These are phyloP conservation scores for Harpalus rubripes DNA, from an alignment of 2,888 invertebrate genomes.

Conservation along the genomic window DNA sequence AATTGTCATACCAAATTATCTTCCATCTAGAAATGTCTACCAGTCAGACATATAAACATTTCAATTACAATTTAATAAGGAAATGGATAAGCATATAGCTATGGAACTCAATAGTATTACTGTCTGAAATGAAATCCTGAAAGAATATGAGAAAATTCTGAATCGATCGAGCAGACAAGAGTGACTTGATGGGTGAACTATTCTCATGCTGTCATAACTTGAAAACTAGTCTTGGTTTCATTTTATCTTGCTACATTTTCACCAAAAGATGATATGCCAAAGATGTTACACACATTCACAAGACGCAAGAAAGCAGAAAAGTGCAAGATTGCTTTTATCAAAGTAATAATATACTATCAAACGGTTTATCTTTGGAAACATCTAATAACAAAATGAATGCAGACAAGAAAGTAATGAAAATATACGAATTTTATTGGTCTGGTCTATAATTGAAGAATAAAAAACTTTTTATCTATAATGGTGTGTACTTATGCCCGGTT, in stretches of 20 bases:
- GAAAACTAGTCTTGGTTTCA: constrained; percentile 34
- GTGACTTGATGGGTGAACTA: constrained; percentile 42
- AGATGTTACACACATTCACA: background rate
- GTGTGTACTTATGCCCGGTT: no score
- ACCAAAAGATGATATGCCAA: constrained; percentile 16
- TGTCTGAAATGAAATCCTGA: constrained; percentile 12
- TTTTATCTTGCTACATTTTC: constrained; percentile 33
- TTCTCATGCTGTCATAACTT: constrained; percentile 44
- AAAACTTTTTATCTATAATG: no score
- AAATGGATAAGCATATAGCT: background rate
- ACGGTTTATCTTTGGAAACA: background rate
- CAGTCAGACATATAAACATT: constrained; percentile 15
- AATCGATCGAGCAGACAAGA: constrained; percentile 37
- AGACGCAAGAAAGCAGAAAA: background rate
- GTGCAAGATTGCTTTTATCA: background rate
- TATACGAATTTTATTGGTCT: no score
- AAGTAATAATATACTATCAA: background rate
- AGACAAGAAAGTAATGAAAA: no score
- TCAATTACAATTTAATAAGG: constrained; percentile 1
- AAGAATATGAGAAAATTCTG: constrained; percentile 18
- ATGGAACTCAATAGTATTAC: background rate
- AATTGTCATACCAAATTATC: constrained; percentile 45
- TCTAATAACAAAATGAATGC: background rate
- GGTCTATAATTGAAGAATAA: no score
- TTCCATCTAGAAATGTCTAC: constrained; percentile 31